phyloP scores from a whole-genome alignment of 2,888 invertebrate genomes.

The Eueremaeus valkanovi region DNA sequence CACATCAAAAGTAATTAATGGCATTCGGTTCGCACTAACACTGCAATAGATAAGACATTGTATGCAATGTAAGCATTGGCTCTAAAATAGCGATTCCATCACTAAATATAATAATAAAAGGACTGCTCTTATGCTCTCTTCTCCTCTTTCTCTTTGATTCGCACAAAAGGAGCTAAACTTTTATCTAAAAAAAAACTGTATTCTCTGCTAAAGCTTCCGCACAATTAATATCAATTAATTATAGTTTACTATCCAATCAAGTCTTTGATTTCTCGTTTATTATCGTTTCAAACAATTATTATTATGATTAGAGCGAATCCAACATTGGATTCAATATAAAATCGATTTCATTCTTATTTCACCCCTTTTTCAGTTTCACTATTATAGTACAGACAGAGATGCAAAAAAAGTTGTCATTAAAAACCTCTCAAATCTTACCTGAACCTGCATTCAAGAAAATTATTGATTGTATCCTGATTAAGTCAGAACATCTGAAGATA shows the following conservation, averaged over 20 bases:
- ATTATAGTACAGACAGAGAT: no score
- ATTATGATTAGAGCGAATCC: no score
- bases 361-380: no score
- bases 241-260: not conserved
- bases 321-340: no score
- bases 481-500: no score
- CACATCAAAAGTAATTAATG: conserved; percentile 34
- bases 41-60: conserved; percentile 19
- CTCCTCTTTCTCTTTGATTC: not conserved
- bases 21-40: not conserved
- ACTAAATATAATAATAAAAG: conserved; percentile 27
- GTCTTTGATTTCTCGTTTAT: not conserved
- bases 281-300: no score
- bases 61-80: not conserved
- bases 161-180: not conserved
- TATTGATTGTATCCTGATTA: no score
- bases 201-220: not conserved
- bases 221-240: conserved; percentile 2
- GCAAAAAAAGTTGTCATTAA: no score
- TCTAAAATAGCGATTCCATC: conserved; percentile 26
- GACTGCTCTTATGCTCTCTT: not conserved
- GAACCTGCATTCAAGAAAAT: no score
- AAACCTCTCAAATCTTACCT: no score
- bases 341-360: no score
- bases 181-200: no score